Evolutionary conservation across 2,797 vertebrate species (phyloP), one percentile per base, ranked within the genome.

Genomic region (Myotis daubentonii): DNA sequence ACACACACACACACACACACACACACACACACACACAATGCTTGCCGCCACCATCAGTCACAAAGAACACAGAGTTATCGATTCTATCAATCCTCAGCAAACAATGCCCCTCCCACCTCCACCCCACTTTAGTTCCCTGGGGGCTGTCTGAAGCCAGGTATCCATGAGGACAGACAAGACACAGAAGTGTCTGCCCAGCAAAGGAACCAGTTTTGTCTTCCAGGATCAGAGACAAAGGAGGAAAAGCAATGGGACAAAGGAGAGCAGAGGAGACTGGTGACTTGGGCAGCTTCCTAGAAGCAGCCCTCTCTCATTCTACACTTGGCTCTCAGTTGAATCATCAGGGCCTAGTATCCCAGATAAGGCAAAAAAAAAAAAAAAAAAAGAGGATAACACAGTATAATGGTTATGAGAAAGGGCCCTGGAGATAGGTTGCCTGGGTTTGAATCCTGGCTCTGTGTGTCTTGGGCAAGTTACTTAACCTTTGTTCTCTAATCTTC

Each of bases 31-130:
- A 76, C 12, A 28, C 30, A 55, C 0, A 30, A 12, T 4, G 79
- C 85, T 41, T 81, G 38, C 93, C 57, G 87, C 70, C 47, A 23
- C 79, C 87, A 85, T 93, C 65, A 65, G 95, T 93, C 84, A 96
- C 93, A 96, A 94, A 94, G 92, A 97, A 96, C 93, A 96, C 76
- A 94, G 83, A 91, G 28, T 49, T 94, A 97, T 96, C 1, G 93
- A 96, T 96, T 95, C 96, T 89, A 93, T 87, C 88, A 91, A 60
- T 91, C 57, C 96, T 97, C 91, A 93, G 93, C 92, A 97, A 97
- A 97, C 86, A 97, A 51, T 41, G 55, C 93, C 94, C 93, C 92
- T 16, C 12, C 89, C 57, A 82, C 92, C 55, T 78, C 83, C 38
- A 79, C 49, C 57, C 57, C 22, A 11, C 65, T 79, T 86, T 41